Conservation (phyloP, 2,797 vertebrate species). For the Tangara arthus region DNA sequence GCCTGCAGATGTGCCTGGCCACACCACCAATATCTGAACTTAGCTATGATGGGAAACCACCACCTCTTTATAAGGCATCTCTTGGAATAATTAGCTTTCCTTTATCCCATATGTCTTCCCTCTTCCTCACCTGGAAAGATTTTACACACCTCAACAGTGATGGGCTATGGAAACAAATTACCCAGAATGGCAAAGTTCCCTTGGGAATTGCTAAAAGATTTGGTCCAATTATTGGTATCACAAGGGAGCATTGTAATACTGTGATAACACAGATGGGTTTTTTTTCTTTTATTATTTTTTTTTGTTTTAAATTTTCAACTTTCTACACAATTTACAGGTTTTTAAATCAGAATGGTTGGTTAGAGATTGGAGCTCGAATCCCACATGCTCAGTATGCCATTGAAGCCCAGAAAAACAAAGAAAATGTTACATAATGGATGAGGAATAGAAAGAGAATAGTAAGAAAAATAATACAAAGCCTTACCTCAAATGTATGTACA, state of each 20-base stretch:
- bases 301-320: not conserved
- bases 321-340: not conserved
- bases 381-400: not conserved
- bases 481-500: not conserved
- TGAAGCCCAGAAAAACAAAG: not conserved
- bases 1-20: not conserved
- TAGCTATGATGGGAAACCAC: not conserved
- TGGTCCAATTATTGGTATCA: not conserved
- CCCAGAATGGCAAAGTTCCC: not conserved
- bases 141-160: not conserved
- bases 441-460: not conserved
- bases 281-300: fast-evolving
- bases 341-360: not conserved
- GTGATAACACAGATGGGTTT: not conserved
- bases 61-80: not conserved
- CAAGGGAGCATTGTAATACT: not conserved
- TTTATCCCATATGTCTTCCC: not conserved
- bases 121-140: not conserved
- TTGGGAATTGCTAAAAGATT: not conserved
- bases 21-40: not conserved
- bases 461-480: not conserved
- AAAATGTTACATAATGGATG: not conserved
- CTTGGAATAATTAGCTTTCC: not conserved
- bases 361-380: not conserved
- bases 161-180: not conserved